Conservation (phyloP, 2,888 invertebrate species). For the Hypsopygia costalis region DNA sequence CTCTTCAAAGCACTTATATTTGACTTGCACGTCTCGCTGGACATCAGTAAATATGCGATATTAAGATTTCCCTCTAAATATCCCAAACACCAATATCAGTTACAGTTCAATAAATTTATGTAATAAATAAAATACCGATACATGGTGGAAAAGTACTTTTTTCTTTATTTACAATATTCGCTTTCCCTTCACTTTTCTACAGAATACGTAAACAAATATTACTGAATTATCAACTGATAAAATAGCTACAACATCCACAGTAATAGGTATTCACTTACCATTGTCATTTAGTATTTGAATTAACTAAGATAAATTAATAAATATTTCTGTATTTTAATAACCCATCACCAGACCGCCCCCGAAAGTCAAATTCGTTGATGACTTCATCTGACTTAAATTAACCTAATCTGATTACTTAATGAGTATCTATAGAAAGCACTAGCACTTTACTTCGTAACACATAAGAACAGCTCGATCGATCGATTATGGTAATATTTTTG, state of each 20-base stretch:
- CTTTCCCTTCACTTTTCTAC: too few relatives aligned
- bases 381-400: slow-evolving; percentile 13
- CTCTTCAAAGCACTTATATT: slow-evolving; percentile 59
- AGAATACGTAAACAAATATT: too few relatives aligned
- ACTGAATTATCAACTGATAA: too few relatives aligned
- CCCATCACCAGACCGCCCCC: slow-evolving; percentile 34
- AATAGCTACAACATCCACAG: too few relatives aligned
- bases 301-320: too few relatives aligned
- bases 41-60: slow-evolving; percentile 51
- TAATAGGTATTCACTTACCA: too few relatives aligned
- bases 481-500: too few relatives aligned
- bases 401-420: slow-evolving; percentile 23
- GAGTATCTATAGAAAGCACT: slow-evolving; percentile 48
- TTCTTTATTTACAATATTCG: too few relatives aligned
- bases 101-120: slow-evolving; percentile 8
- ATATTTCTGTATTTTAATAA: slow-evolving; percentile 11
- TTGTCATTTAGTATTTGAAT: too few relatives aligned
- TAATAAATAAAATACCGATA: too few relatives aligned
- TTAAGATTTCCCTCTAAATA: slow-evolving; percentile 35
- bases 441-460: slow-evolving; percentile 7
- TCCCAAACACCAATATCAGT: slow-evolving; percentile 16
- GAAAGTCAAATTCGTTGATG: slow-evolving; percentile 24
- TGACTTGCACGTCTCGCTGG: slow-evolving; percentile 55
- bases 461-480: too few relatives aligned
- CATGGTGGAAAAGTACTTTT: too few relatives aligned